Evolutionary conservation across 2,113 vertebrate genomes (phyloP).

Genomic region (Lepisosteus osseus): DNA sequence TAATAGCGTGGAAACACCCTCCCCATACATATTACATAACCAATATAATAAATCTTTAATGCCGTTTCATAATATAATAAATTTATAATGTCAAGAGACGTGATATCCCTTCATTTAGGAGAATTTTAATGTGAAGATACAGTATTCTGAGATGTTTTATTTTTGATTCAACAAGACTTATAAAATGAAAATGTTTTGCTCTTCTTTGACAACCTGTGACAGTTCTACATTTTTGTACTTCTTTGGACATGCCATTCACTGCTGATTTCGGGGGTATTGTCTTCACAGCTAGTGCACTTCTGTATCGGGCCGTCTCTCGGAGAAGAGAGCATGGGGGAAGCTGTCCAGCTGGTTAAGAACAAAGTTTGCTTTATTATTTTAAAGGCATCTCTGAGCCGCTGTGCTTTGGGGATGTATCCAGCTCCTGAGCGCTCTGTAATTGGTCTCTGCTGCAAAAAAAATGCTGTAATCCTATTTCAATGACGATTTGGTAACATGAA

Average conservation of each 20-base stretch:
- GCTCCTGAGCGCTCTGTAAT: constrained; percentile 28
- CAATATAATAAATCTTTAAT: no score
- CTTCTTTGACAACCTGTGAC: constrained; percentile 1
- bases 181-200: no score
- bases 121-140: no score
- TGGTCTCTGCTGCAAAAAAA: constrained; percentile 26
- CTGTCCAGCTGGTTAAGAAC: not conserved
- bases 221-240: constrained; percentile 14
- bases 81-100: no score
- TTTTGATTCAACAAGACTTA: no score
- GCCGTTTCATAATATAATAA: no score
- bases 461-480: constrained; percentile 21
- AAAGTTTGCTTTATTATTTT: constrained; percentile 25
- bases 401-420: constrained; percentile 20
- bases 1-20: no score
- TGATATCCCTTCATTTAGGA: no score
- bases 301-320: not conserved
- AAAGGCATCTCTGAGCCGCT: constrained; percentile 26
- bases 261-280: constrained; percentile 16
- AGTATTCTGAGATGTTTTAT: no score
- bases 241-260: constrained; percentile 22
- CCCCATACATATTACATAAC: no score
- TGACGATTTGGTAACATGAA: not conserved
- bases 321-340: not conserved
- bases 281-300: constrained; percentile 17